Conservation (phyloP, 2,797 vertebrate species). For the Notoglanidium macrostoma region DNA sequence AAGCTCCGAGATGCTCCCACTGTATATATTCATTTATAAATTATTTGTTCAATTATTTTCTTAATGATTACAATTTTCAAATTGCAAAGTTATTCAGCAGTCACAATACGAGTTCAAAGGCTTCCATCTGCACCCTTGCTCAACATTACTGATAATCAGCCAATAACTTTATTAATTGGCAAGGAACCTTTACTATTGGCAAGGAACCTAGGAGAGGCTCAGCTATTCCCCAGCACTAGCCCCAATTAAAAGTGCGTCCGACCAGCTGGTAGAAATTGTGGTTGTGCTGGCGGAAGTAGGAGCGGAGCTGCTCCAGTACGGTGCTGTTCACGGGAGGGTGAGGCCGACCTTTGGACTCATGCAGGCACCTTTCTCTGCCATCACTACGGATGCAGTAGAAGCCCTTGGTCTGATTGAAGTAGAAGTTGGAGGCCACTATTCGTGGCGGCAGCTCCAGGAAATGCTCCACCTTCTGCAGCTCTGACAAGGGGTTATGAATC, state of each 20-base stretch:
- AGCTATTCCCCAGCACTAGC: constrained; percentile 65
- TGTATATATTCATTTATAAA: constrained; percentile 43
- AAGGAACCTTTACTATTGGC: constrained; percentile 13
- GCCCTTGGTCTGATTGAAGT: constrained; percentile 96
- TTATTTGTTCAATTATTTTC: constrained; percentile 57
- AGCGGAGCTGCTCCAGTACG: constrained; percentile 86
- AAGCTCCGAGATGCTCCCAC: constrained; percentile 61
- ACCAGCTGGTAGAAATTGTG: constrained; percentile 90
- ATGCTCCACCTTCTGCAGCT: constrained; percentile 88
- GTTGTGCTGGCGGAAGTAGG: constrained; percentile 90
- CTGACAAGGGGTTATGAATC: constrained; percentile 86
- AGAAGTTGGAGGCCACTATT: constrained; percentile 91
- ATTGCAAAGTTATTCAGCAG: constrained; percentile 58
- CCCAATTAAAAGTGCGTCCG: constrained; percentile 90
- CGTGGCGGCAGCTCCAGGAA: constrained; percentile 87
- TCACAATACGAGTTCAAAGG: constrained; percentile 66
- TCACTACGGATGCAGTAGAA: constrained; percentile 94
- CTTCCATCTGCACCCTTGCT: constrained; percentile 40
- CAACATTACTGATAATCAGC: constrained; percentile 37
- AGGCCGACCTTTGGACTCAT: constrained; percentile 91
- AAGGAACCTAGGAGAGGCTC: constrained; percentile 3
- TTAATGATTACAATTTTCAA: constrained; percentile 63
- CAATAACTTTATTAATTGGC: constrained; percentile 30
- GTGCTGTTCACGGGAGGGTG: constrained; percentile 87
- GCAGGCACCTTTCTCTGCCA: constrained; percentile 88